Base-by-base conservation (phyloP, 2,113 vertebrate genomes). In the Oceanites oceanicus region DNA sequence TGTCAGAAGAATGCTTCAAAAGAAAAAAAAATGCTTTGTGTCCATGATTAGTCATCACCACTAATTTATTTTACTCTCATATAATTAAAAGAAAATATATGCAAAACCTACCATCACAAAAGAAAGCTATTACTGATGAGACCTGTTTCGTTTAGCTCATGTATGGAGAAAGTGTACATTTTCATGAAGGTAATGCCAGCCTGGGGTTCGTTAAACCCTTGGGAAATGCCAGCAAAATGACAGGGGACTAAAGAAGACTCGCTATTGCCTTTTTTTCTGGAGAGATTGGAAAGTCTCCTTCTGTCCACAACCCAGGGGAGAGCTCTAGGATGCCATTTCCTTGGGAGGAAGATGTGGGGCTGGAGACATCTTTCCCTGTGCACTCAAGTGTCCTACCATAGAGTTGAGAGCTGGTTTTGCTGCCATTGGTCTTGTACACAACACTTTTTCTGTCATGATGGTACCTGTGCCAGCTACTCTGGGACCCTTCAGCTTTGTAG, bases 21-120 rank as follows among this genome's bases (percentile, higher is more conserved):
- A 86, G n/a, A 15, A 50, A 84, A 83, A 96, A 50, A 66, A 86
- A 49, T 4, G 8, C 32, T 89, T 92, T 82, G 15, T 86, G 66
- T 74, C 68, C 53, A 53, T 71, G 70, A 83, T 95, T 86, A 96
- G 71, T 95, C 90, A 79, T 94, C 88, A 47, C 2, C 19, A 52
- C 26, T 80, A 42, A 89, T 89, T 96, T 78, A 92, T 95, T 95
- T 97, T 79, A 53, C 88, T 91, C 55, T 63, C 27, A 73, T 76
- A 88, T 59, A 85, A 92, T 94, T 75, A 93, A 88, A 66, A 93
- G 67, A 91, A 96, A 94, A 96, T 94, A 79, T 47, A 72, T 94
- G 61, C 66, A 72, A 95, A 94, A 92, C 76, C 63, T 96, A 49
- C 23, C 32, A 63, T 81, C 7, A 6, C 25, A 47, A 76, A 53